A percentile compares a stretch with the other conserved stretches of the same genome.
Conservation (phyloP, 2,888 invertebrate species). For the Cylloceria caligata region DNA sequence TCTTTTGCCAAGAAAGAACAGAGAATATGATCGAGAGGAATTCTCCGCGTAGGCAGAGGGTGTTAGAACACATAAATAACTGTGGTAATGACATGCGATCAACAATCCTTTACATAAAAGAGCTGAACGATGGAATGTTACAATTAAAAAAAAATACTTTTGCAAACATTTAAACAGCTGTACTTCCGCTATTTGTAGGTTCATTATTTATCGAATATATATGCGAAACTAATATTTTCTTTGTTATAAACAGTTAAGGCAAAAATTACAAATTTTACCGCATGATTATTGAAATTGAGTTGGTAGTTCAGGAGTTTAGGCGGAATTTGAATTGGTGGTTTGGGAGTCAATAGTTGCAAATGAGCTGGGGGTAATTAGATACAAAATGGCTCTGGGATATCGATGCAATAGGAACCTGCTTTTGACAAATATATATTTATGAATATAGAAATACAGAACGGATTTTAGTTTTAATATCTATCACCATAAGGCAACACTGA, state of each 20-base stretch:
- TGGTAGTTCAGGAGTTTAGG: too few relatives aligned
- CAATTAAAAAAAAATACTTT: constrained; percentile 5
- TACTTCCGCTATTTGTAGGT: neutral
- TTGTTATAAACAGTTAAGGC: neutral
- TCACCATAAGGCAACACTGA: neutral
- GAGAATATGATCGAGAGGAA: constrained; percentile 2
- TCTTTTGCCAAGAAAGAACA: neutral
- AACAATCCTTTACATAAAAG: constrained; percentile 11
- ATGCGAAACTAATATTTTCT: neutral
- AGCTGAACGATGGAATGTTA: constrained; percentile 15
- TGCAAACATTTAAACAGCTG: constrained; percentile 5
- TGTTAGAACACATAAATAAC: neutral
- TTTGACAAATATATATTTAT: neutral
- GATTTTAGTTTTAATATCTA: neutral
- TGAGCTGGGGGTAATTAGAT: too few relatives aligned
- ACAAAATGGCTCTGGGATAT: neutral
- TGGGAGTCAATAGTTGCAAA: too few relatives aligned
- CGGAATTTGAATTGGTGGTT: neutral
- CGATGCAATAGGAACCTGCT: neutral
- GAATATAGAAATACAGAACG: too few relatives aligned
- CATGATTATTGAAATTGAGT: neutral
- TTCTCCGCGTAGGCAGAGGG: neutral
- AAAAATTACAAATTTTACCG: neutral
- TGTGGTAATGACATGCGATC: neutral
- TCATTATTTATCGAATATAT: constrained; percentile 6